Evolutionary conservation across 2,113 vertebrate species (phyloP).

Genomic region (Peromyscus californicus): DNA sequence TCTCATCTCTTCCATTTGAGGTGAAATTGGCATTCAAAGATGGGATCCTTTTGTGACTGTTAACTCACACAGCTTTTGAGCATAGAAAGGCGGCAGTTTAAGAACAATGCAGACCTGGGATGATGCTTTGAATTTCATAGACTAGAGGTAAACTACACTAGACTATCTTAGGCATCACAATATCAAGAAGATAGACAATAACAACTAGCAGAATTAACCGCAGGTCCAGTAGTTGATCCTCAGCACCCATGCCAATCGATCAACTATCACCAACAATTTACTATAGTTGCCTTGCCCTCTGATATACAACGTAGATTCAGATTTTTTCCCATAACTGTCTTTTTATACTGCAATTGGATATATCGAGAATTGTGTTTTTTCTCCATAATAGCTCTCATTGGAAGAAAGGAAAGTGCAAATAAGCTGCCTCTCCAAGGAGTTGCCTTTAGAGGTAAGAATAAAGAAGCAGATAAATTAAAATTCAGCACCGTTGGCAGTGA

Average conservation of each 20-base stretch:
- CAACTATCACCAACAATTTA: background rate
- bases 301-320: background rate
- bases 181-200: background rate
- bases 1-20: background rate
- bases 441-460: background rate
- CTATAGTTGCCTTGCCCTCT: background rate
- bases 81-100: background rate
- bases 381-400: background rate
- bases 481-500: background rate
- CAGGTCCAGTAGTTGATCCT: background rate
- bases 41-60: background rate
- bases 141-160: background rate
- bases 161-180: background rate
- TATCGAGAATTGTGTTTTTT: background rate
- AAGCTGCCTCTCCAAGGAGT: background rate
- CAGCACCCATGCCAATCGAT: background rate
- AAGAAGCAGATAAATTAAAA: background rate
- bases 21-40: background rate
- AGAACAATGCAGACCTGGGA: background rate
- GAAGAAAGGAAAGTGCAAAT: background rate
- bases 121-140: background rate
- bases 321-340: background rate
- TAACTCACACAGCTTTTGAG: background rate
- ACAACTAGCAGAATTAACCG: background rate
- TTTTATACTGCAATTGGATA: background rate